phyloP scores from a whole-genome alignment of 2,797 vertebrate species.

The Rhinogobio ventralis region DNA sequence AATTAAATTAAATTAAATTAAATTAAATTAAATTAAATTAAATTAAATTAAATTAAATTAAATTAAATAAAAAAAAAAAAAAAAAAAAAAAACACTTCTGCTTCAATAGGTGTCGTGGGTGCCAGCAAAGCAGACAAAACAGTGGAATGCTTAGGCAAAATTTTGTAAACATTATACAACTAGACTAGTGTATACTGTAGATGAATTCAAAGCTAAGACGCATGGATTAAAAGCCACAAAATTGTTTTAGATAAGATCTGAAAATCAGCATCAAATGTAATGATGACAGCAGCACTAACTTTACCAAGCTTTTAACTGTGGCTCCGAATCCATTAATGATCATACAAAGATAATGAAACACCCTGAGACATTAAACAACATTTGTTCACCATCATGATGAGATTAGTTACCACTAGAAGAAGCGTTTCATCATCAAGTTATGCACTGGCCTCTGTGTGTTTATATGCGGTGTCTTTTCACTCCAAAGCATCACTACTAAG shows the following conservation, averaged over 20 bases:
- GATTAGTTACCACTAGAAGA: not conserved
- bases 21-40: not conserved
- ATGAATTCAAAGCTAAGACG: no score
- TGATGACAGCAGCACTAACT: not conserved
- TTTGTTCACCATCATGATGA: not conserved
- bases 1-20: not conserved
- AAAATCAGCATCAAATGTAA: slow-evolving; percentile 27
- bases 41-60: no score
- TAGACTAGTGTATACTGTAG: no score
- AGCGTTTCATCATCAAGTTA: not conserved
- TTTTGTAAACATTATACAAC: no score
- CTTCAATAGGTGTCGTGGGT: no score
- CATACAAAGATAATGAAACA: not conserved
- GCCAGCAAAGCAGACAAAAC: not conserved
- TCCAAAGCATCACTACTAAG: not conserved
- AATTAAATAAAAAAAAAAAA: not conserved
- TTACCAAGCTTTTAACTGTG: not conserved
- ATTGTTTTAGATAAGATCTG: no score
- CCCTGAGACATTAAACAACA: not conserved
- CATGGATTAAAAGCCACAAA: no score
- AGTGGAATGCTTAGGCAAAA: not conserved
- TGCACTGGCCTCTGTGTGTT: slow-evolving; percentile 1
- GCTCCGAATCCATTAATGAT: not conserved
- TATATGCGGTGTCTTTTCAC: not conserved
- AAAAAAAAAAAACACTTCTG: no score